These are phyloP conservation scores for Prosopocoilus inquinatus DNA, from an alignment of 2,888 invertebrate genomes.

Conservation along the genomic window DNA sequence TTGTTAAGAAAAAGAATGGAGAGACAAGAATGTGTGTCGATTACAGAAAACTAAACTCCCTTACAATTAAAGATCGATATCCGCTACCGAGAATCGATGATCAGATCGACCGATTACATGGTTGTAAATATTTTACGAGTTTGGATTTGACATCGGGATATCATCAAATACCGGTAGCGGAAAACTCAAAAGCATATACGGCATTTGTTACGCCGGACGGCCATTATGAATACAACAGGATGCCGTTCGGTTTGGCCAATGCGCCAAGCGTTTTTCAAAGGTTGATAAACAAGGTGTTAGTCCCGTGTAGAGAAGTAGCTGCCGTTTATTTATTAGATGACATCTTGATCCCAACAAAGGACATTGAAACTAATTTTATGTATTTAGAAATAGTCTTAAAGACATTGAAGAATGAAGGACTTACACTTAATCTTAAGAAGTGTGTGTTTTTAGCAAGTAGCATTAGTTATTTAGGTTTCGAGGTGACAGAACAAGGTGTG, in stretches of 20 bases:
- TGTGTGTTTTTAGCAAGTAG: too few relatives aligned
- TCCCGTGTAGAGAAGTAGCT: conserved; percentile 27
- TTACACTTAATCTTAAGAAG: conserved; percentile 40
- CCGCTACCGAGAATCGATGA: too few relatives aligned
- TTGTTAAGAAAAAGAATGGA: conserved; percentile 29
- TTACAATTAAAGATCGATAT: too few relatives aligned
- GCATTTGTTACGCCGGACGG: conserved; percentile 32
- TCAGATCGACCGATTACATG: too few relatives aligned
- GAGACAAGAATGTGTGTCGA: conserved; percentile 40
- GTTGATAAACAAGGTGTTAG: conserved; percentile 29
- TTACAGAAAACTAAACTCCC: conserved; percentile 40
- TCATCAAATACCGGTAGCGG: conserved; percentile 17
- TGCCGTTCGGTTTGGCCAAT: too few relatives aligned
- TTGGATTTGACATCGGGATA: conserved; percentile 30
- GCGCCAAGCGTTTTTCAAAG: too few relatives aligned
- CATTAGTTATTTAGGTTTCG: too few relatives aligned
- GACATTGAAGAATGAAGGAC: conserved; percentile 31
- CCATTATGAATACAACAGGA: too few relatives aligned
- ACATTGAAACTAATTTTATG: conserved; percentile 29
- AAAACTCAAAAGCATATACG: conserved; percentile 31
- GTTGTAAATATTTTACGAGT: conserved; percentile 25
- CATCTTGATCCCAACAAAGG: conserved; percentile 22
- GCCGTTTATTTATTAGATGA: conserved; percentile 20
- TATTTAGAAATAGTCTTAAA: conserved; percentile 31
- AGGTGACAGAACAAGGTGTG: too few relatives aligned